Conservation (phyloP, 2,113 vertebrate species). For the Sceloporus undulatus region DNA sequence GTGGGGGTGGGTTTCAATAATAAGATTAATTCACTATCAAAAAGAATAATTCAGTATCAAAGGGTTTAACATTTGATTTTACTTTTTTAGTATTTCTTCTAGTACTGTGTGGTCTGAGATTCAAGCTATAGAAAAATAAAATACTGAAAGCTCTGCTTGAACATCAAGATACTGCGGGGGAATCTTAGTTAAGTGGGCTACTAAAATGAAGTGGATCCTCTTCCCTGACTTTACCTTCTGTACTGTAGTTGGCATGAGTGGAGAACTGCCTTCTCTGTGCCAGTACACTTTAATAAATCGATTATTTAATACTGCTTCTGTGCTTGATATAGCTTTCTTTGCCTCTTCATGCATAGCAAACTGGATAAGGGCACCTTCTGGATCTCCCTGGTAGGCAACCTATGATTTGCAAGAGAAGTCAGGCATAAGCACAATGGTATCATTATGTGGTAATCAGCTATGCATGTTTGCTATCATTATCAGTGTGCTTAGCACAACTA, state of each 20-base stretch:
- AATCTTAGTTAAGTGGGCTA: not conserved
- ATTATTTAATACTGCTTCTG: constrained; percentile 96
- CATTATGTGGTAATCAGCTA: not conserved
- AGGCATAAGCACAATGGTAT: not conserved
- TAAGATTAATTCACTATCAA: no score
- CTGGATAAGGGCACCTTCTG: constrained; percentile 94
- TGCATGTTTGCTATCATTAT: not conserved
- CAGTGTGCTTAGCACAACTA: not conserved
- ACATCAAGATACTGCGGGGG: not conserved
- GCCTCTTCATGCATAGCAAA: constrained; percentile 93
- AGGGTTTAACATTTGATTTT: not conserved
- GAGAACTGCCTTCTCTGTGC: constrained; percentile 87
- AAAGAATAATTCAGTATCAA: no score
- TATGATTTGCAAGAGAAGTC: constrained; percentile 71
- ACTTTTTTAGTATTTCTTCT: not conserved
- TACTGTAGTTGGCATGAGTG: constrained; percentile 68
- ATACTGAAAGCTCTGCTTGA: not conserved
- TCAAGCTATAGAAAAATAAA: not conserved
- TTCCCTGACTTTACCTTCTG: constrained; percentile 74
- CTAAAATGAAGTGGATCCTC: not conserved
- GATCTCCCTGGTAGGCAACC: constrained; percentile 96
- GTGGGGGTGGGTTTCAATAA: no score
- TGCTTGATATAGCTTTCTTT: constrained; percentile 93
- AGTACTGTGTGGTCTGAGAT: not conserved
- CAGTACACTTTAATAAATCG: constrained; percentile 95